Evolutionary conservation across 2,888 invertebrate species (phyloP).

Genomic region (Sphaerophoria taeniata): DNA sequence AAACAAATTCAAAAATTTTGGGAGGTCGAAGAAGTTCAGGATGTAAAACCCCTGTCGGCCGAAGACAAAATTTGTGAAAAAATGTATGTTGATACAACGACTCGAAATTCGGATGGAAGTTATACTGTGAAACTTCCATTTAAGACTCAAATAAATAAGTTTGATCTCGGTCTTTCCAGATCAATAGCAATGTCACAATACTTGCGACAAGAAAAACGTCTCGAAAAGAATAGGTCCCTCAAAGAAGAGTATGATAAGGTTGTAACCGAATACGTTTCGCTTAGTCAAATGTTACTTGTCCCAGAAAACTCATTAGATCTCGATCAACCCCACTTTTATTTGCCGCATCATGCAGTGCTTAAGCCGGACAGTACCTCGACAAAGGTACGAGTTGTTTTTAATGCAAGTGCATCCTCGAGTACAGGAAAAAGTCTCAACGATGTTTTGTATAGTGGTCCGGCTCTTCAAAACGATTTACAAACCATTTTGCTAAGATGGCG

Average conservation of each 20-base stretch:
- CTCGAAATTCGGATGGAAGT: neutral
- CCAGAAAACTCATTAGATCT: neutral
- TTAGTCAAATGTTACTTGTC: neutral
- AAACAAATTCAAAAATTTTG: slow-evolving; percentile 33
- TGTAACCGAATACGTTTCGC: neutral
- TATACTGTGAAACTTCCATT: slow-evolving; percentile 32
- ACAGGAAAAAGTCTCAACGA: slow-evolving; percentile 71
- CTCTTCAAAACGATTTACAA: slow-evolving; percentile 73
- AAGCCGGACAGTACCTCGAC: too few species aligned
- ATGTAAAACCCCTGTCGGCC: neutral
- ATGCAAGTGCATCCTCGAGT: slow-evolving; percentile 40
- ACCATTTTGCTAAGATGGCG: slow-evolving; percentile 37
- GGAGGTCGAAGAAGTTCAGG: slow-evolving; percentile 18
- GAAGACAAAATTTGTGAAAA: slow-evolving; percentile 21
- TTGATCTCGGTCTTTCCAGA: neutral
- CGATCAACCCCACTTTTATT: neutral
- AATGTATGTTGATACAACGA: neutral
- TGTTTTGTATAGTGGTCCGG: slow-evolving; percentile 74
- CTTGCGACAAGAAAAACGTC: slow-evolving; percentile 17
- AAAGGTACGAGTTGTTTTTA: slow-evolving; percentile 48
- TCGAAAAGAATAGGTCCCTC: neutral
- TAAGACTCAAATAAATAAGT: neutral
- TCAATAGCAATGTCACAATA: neutral
- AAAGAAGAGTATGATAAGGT: slow-evolving; percentile 16
- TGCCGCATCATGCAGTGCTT: slow-evolving; percentile 23